Conservation (phyloP, 2,797 vertebrate species). For the Chaetophractus vellerosus region DNA sequence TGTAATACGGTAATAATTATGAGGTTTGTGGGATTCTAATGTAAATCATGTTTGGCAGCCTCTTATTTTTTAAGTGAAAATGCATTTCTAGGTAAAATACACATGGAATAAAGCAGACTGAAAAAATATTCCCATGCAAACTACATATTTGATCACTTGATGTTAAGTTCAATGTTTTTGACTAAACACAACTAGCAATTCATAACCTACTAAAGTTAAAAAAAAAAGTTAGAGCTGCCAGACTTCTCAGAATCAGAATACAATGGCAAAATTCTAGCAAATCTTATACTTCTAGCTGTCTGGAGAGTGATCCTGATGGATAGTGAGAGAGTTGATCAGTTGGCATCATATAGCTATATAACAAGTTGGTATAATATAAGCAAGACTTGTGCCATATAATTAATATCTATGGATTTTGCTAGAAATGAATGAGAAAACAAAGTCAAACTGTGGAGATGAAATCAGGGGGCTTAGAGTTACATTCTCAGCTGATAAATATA, state of each 20-base stretch:
- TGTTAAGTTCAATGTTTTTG: background rate
- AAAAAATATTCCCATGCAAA: background rate
- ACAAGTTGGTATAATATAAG: background rate
- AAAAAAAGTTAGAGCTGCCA: background rate
- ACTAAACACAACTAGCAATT: background rate
- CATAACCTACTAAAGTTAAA: background rate
- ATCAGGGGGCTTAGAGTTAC: background rate
- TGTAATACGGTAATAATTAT: background rate
- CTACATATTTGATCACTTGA: background rate
- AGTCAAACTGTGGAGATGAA: background rate
- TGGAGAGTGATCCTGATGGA: background rate
- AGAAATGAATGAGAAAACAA: background rate
- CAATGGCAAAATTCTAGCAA: background rate
- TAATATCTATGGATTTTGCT: background rate
- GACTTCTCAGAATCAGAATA: background rate
- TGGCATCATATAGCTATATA: background rate
- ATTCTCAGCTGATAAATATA: background rate
- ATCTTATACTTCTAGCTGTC: background rate
- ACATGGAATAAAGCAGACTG: background rate
- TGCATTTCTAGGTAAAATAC: background rate
- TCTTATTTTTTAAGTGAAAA: slow-evolving; percentile 43
- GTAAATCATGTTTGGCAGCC: slow-evolving; percentile 2
- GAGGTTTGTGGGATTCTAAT: background rate
- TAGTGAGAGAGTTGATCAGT: background rate
- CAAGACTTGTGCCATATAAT: background rate